Evolutionary conservation across 2,113 vertebrate genomes (phyloP).

Genomic region (Prietella phreatophila): DNA sequence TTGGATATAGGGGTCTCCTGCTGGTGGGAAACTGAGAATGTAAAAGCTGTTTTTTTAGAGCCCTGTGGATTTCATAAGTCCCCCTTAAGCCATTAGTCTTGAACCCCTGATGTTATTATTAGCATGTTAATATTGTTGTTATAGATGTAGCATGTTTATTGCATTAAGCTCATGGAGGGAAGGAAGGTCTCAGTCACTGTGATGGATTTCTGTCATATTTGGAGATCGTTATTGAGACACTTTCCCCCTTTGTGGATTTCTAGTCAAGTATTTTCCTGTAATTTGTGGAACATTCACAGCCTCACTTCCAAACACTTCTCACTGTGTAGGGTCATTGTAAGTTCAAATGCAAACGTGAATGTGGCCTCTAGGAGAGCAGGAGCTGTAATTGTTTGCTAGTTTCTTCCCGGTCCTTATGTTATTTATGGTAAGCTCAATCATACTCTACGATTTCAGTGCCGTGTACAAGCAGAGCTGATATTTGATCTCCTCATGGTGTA

Average conservation of each 20-base stretch:
- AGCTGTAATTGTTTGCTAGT: background rate
- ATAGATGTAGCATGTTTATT: slow-evolving; percentile 26
- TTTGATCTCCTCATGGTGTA: background rate
- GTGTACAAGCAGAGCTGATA: background rate
- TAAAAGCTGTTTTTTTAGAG: slow-evolving; percentile 39
- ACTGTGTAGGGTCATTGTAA: background rate
- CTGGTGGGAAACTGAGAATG: slow-evolving; percentile 56
- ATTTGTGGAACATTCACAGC: slow-evolving; percentile 14
- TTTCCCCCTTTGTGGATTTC: background rate
- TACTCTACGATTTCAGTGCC: too few relatives aligned
- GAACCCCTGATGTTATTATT: slow-evolving; percentile 33
- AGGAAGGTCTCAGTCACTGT: background rate
- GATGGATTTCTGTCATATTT: slow-evolving; percentile 5
- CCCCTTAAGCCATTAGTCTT: slow-evolving; percentile 24
- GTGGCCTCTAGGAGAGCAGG: background rate
- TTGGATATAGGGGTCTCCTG: slow-evolving; percentile 52
- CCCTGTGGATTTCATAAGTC: slow-evolving; percentile 33
- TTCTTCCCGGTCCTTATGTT: background rate
- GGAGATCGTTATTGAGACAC: background rate
- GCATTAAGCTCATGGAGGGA: background rate
- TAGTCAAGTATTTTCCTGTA: background rate
- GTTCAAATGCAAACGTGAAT: background rate
- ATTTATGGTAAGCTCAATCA: too few relatives aligned
- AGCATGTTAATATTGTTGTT: slow-evolving; percentile 24
- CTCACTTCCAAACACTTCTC: background rate